phyloP scores from a whole-genome alignment of 2,888 invertebrate genomes.

The Mesoligia furuncula region DNA sequence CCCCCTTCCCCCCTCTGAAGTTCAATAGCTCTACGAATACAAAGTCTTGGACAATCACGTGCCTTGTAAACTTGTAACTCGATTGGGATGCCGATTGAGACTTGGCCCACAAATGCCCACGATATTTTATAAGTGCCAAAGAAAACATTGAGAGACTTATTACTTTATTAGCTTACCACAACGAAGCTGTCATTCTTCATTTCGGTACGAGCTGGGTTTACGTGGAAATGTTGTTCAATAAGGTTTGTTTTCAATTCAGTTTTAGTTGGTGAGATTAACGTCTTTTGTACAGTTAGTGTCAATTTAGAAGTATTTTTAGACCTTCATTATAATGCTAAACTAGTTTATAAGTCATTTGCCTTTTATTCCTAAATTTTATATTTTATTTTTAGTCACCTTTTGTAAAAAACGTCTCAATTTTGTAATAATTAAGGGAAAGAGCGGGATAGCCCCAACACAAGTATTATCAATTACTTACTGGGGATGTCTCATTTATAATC shows the following conservation, averaged over 20 bases:
- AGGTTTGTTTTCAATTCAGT: constrained; percentile 39
- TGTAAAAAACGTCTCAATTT: too few relatives aligned
- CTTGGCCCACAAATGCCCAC: constrained; percentile 81
- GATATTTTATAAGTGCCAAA: constrained; percentile 85
- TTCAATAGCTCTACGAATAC: constrained; percentile 74
- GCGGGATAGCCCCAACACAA: too few relatives aligned
- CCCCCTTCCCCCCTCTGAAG: constrained; percentile 61
- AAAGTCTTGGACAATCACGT: constrained; percentile 85
- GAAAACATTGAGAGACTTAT: constrained; percentile 72
- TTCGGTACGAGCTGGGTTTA: constrained; percentile 31
- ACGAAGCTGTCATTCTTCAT: constrained; percentile 64
- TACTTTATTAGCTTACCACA: constrained; percentile 71
- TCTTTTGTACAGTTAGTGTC: constrained; percentile 21
- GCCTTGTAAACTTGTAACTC: constrained; percentile 87
- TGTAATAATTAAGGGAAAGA: too few relatives aligned
- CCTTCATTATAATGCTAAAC: too few relatives aligned
- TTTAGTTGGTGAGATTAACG: constrained; percentile 13
- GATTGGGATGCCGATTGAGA: constrained; percentile 86
- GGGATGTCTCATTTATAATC: too few relatives aligned
- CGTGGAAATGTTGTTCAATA: constrained; percentile 36
- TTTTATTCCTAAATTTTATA: too few relatives aligned
- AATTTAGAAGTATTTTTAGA: constrained; percentile 4
- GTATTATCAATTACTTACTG: too few relatives aligned
- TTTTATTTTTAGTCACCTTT: too few relatives aligned
- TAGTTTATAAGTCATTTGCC: too few relatives aligned